A percentile compares a stretch with the other conserved stretches of the same genome.
phyloP scores from a whole-genome alignment of 2,797 vertebrate species.

The Rhinichthys osculus region DNA sequence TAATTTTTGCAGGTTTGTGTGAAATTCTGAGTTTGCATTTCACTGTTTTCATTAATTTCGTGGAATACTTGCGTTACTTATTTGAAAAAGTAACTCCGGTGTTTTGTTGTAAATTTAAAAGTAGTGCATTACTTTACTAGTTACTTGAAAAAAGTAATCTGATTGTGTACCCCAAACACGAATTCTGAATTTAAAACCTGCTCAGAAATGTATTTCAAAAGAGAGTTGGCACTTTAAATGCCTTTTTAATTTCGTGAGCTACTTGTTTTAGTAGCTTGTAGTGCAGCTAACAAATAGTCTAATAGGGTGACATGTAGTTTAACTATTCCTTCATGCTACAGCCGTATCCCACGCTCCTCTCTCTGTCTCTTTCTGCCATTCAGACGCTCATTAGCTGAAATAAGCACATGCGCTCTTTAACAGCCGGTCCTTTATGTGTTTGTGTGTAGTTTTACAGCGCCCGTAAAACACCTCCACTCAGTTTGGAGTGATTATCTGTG shows the following conservation, averaged over 20 bases:
- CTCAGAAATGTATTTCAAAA: neutral
- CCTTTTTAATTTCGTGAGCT: neutral
- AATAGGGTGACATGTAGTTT: neutral
- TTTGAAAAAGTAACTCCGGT: neutral
- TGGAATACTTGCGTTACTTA: too few relatives aligned
- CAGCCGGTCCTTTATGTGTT: constrained; percentile 77
- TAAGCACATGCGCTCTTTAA: constrained; percentile 79
- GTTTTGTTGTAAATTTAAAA: neutral
- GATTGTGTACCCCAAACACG: neutral
- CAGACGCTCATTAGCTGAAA: constrained; percentile 78
- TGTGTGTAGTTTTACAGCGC: constrained; percentile 79
- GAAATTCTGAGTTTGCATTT: too few relatives aligned
- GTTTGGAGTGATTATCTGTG: constrained; percentile 78
- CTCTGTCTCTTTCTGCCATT: constrained; percentile 11
- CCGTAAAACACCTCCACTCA: constrained; percentile 79
- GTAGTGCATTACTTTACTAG: neutral
- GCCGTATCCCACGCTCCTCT: constrained; percentile 1
- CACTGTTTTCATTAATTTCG: too few relatives aligned
- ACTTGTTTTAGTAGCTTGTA: neutral
- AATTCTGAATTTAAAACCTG: neutral
- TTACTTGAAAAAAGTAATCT: neutral
- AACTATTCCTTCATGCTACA: neutral
- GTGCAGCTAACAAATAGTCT: neutral
- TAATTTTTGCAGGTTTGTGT: too few relatives aligned
- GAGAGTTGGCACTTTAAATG: neutral